Base-by-base conservation (phyloP, 2,888 invertebrate species). In the Noctua fimbriata region DNA sequence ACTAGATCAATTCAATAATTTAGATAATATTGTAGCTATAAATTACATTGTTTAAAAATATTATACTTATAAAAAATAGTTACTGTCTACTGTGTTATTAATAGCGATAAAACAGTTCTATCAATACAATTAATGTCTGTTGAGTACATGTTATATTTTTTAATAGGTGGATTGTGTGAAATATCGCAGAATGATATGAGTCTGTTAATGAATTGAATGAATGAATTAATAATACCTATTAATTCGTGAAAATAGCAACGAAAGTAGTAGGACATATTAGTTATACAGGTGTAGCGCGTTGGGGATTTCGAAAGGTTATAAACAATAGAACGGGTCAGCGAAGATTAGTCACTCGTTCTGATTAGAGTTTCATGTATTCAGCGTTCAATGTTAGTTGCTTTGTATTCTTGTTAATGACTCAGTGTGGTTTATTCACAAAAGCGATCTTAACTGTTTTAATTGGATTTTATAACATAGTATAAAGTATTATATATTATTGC, bases 321-420 rank as follows among this genome's bases (percentile, higher is more conserved):
- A 87, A 91, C 92, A 92, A 91, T 90, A 69, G 89, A 78, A 76
- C 75, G 72, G 87, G 87, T 90, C 87, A 82, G 81, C 73, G 69
- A 78, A 80, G 79, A 91, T 92, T 91, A 92, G 89, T 92, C 92
- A 91, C 86, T 81, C 84, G 79, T 74, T 78, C 81, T 78, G 84
- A 91, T 92, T 90, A 87, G 67, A 89, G 69, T 91, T 90, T 90
- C 84, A 90, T 90, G 81, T 90, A 91, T 91, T 90, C 86, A 84
- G 87, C 79, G 82, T 88, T 84, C 83, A 89, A 89, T 89, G 88
- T 85, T 84, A 73, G 73, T 65, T 70, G 89, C 78, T 78, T 71
- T 73, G 79, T 84, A 65, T 71, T 71, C 36, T 73, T 75, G 76
- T 74, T 85, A 85, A 85, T 85, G 79, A 87, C 66, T 79, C 82